Evolutionary conservation across 1,140 invertebrate genomes (phyloP).

Genomic region (Wasmannia auropunctata): DNA sequence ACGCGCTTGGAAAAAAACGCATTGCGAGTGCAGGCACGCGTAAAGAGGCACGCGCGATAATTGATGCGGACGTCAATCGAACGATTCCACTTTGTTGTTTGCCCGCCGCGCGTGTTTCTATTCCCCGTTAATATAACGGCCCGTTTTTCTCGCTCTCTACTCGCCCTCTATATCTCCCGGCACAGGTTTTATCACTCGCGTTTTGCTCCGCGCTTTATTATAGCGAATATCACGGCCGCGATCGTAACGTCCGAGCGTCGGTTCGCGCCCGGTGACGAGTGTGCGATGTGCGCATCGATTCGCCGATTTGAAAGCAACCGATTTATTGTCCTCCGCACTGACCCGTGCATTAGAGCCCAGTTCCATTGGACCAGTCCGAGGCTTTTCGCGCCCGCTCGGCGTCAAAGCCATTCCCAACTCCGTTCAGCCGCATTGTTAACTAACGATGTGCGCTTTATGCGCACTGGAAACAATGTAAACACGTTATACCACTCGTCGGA

Average conservation of each 20-base stretch:
- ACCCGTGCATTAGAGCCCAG: constrained; percentile 7
- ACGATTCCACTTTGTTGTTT: constrained; percentile 27
- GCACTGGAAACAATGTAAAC: constrained; percentile 63
- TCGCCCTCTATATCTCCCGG: too few relatives aligned
- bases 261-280: background rate
- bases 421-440: constrained; percentile 62
- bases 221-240: constrained; percentile 12
- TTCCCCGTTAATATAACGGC: constrained; percentile 26
- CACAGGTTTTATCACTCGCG: background rate
- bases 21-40: background rate
- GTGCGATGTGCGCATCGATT: constrained; percentile 28
- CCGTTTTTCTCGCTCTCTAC: background rate
- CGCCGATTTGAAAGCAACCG: constrained; percentile 54
- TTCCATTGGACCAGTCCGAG: constrained; percentile 29
- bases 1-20: background rate
- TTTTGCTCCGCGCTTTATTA: constrained; percentile 32
- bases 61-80: background rate
- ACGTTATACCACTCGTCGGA: constrained; percentile 45
- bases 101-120: background rate
- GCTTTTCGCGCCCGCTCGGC: constrained; percentile 46
- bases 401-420: constrained; percentile 53
- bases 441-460: constrained; percentile 68
- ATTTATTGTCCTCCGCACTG: constrained; percentile 46
- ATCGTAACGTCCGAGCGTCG: constrained; percentile 11
- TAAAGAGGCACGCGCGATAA: constrained; percentile 22